A percentile compares a stretch with the other conserved stretches of the same genome.
Conservation (phyloP, 2,797 vertebrate genomes). For the Mormyrops boulengeri region DNA sequence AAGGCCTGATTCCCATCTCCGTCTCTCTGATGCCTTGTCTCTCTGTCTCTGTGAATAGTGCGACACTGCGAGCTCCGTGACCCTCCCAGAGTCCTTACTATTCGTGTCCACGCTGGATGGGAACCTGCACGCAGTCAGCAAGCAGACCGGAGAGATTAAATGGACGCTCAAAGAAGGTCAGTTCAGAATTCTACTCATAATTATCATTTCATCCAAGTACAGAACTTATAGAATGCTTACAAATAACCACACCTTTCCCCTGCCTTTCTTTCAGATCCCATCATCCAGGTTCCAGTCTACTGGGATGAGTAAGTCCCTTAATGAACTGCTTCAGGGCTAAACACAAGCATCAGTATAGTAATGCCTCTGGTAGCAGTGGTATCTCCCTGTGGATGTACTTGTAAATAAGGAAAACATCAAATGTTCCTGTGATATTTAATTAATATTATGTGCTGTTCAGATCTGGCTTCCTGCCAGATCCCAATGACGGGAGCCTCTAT, state of each 20-base stretch:
- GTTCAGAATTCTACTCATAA: conserved; percentile 11
- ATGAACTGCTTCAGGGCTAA: neutral
- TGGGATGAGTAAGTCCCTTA: conserved; percentile 77
- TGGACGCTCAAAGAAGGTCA: conserved; percentile 92
- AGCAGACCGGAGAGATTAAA: conserved; percentile 80
- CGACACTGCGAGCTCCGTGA: conserved; percentile 54
- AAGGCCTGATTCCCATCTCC: neutral
- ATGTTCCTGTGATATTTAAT: neutral
- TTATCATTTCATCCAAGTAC: neutral
- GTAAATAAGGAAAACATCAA: neutral
- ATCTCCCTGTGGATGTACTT: neutral
- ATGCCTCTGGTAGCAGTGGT: neutral
- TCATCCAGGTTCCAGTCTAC: conserved; percentile 84
- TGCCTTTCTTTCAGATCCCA: conserved; percentile 71
- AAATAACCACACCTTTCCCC: neutral
- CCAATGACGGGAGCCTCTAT: conserved; percentile 91
- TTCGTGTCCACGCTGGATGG: conserved; percentile 91
- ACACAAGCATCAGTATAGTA: neutral
- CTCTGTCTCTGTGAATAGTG: conserved; percentile 43
- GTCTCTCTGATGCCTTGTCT: neutral
- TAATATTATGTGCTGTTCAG: conserved; percentile 47
- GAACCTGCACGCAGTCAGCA: conserved; percentile 83
- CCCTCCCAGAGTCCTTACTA: conserved; percentile 76
- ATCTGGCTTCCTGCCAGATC: conserved; percentile 88
- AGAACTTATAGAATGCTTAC: neutral